Evolutionary conservation across 1,140 invertebrate genomes (phyloP).

Genomic region (Neotoxoptera formosana): DNA sequence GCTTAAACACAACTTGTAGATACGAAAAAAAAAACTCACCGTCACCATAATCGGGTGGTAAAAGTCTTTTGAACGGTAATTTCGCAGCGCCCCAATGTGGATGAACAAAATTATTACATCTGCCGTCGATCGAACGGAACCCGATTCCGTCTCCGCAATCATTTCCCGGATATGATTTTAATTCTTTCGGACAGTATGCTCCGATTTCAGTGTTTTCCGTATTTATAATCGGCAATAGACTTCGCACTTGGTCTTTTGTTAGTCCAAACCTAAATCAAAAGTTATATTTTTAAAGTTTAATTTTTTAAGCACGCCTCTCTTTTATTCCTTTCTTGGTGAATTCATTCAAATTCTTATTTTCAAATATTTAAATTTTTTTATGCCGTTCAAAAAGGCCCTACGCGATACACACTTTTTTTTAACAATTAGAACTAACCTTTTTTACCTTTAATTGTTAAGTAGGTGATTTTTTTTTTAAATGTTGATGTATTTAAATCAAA

Average conservation of each 20-base stretch:
- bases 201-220: slow-evolving; percentile 85
- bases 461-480: too few species aligned
- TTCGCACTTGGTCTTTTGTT: slow-evolving; percentile 83
- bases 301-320: background rate
- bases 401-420: too few species aligned
- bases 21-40: slow-evolving; percentile 63
- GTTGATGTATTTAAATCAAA: too few species aligned
- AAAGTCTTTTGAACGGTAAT: slow-evolving; percentile 80
- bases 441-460: too few species aligned
- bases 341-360: background rate
- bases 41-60: slow-evolving; percentile 84
- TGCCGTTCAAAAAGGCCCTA: too few species aligned
- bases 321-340: background rate
- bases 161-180: slow-evolving; percentile 75
- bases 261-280: slow-evolving; percentile 76
- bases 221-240: slow-evolving; percentile 84
- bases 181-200: slow-evolving; percentile 84
- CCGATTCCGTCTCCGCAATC: slow-evolving; percentile 68
- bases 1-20: too few species aligned
- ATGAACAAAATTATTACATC: slow-evolving; percentile 94
- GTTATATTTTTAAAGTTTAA: background rate
- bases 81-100: slow-evolving; percentile 87
- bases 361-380: too few species aligned
- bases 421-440: too few species aligned
- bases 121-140: slow-evolving; percentile 83